These are phyloP conservation scores for Stenodema calcarata DNA, from an alignment of 2,888 invertebrate genomes.

Conservation along the genomic window DNA sequence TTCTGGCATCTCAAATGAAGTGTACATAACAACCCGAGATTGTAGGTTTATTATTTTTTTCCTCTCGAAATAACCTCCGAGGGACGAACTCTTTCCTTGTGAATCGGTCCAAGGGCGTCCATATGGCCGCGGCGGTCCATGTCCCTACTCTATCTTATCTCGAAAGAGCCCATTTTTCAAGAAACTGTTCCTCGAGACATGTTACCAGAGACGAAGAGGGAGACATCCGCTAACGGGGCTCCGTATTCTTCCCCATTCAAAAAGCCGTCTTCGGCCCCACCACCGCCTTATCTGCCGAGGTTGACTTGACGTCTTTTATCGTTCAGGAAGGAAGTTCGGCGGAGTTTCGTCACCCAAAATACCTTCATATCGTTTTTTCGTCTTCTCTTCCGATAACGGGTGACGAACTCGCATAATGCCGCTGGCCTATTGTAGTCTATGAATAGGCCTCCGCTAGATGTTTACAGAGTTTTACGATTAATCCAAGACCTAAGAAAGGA, in stretches of 20 bases:
- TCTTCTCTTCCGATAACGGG: not conserved
- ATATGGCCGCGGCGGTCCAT: not conserved
- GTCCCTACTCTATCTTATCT: conserved; percentile 19
- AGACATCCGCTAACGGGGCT: not conserved
- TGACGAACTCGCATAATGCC: not conserved
- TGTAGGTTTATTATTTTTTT: not conserved
- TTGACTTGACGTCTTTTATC: not conserved
- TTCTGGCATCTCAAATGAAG: too few species aligned
- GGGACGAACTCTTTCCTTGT: not conserved
- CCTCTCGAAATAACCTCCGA: not conserved
- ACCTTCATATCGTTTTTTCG: not conserved
- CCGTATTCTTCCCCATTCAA: not conserved
- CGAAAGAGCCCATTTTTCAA: conserved; percentile 13
- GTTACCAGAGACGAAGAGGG: not conserved
- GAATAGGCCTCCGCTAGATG: not conserved
- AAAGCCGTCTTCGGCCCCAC: not conserved
- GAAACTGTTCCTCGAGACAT: not conserved
- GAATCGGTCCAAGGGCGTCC: not conserved
- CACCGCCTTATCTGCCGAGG: not conserved
- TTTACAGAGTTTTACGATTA: not conserved
- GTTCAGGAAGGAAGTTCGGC: not conserved
- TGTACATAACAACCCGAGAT: too few species aligned
- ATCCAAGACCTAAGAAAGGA: not conserved
- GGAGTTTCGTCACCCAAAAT: not conserved
- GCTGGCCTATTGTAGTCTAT: not conserved